These are phyloP conservation scores for Tupiocoris notatus DNA, from an alignment of 2,888 invertebrate genomes.

Conservation along the genomic window DNA sequence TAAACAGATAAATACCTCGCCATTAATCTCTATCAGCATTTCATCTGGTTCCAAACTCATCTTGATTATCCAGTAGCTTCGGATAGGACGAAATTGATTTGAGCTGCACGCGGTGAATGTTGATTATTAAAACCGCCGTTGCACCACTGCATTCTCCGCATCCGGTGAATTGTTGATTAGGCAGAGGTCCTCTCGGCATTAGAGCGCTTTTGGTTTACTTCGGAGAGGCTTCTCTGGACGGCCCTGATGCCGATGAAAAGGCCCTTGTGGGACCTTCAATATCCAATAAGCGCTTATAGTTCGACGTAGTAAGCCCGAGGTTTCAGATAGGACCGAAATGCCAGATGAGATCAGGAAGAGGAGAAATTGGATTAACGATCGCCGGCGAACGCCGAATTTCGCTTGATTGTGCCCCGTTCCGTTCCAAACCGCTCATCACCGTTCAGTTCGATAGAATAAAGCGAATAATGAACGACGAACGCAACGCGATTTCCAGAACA, in stretches of 20 bases:
- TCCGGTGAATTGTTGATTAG: constrained; percentile 25
- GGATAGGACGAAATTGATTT: background rate
- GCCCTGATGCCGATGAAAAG: constrained; percentile 14
- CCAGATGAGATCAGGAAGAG: background rate
- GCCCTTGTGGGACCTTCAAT: constrained; percentile 17
- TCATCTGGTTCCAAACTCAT: background rate
- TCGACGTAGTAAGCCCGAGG: no score
- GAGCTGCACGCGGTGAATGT: background rate
- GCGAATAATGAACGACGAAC: no score
- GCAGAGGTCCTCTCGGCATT: constrained; percentile 3
- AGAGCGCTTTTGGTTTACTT: background rate
- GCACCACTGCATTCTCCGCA: background rate
- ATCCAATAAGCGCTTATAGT: background rate
- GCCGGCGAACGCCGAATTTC: constrained; percentile 14
- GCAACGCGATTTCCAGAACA: no score
- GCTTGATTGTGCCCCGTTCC: constrained; percentile 11
- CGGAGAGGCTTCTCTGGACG: background rate
- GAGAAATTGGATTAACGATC: constrained; percentile 17
- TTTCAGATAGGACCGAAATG: background rate
- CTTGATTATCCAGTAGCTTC: background rate
- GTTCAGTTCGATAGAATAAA: background rate
- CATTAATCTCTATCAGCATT: no score
- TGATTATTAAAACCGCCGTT: background rate
- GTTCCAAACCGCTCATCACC: background rate
- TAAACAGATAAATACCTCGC: no score